Conservation (phyloP, 2,797 vertebrate genomes). For the Myotis pilosus region DNA sequence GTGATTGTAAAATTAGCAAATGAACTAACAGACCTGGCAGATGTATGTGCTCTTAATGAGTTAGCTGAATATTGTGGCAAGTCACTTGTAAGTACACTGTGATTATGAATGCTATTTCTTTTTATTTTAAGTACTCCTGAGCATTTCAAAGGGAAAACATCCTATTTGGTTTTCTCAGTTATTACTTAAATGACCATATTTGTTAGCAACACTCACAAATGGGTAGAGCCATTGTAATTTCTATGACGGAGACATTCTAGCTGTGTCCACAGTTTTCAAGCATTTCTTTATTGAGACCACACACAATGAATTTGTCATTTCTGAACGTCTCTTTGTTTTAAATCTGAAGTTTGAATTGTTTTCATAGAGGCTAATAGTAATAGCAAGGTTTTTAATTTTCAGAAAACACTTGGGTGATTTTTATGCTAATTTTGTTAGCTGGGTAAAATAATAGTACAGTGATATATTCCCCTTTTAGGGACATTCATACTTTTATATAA, state of each 20-base stretch:
- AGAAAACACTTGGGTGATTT: background rate
- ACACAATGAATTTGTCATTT: background rate
- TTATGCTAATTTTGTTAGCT: background rate
- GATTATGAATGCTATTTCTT: background rate
- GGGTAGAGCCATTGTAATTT: background rate
- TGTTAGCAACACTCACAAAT: background rate
- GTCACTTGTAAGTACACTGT: conserved; percentile 74
- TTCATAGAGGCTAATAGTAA: background rate
- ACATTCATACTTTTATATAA: background rate
- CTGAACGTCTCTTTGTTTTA: background rate
- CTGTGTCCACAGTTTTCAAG: background rate
- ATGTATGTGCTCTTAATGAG: conserved; percentile 75
- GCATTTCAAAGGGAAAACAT: background rate
- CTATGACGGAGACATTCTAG: background rate
- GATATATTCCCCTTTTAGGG: background rate
- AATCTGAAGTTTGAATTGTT: background rate
- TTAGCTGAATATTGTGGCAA: conserved; percentile 71
- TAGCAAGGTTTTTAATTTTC: background rate
- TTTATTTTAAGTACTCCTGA: background rate
- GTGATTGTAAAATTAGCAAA: conserved; percentile 66
- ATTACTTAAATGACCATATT: background rate
- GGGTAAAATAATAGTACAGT: background rate
- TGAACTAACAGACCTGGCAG: conserved; percentile 78
- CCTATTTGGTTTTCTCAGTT: background rate
- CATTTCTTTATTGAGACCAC: too few relatives aligned